These are phyloP conservation scores for Agrilus biguttatus DNA, from an alignment of 2,888 invertebrate genomes.

Conservation along the genomic window DNA sequence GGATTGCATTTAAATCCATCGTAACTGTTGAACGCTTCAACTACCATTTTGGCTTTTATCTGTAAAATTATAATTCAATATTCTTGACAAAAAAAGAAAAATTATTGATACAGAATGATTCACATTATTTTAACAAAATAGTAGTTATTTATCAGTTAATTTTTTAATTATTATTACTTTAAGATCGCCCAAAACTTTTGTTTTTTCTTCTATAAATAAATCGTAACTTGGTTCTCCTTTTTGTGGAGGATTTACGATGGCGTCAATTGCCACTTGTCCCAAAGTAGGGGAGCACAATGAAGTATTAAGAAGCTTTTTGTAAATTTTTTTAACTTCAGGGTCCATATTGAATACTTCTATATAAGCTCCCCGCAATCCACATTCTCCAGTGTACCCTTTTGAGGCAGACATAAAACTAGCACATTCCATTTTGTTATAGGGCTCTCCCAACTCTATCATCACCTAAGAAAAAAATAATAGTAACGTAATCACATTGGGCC, in stretches of 20 bases:
- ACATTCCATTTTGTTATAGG: slow-evolving; percentile 48
- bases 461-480: slow-evolving; percentile 24
- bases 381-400: slow-evolving; percentile 52
- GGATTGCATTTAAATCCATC: slow-evolving; percentile 68
- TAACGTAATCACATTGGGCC: no score
- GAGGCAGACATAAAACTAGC: slow-evolving; percentile 63
- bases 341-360: slow-evolving; percentile 55
- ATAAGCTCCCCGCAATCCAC: slow-evolving; percentile 55
- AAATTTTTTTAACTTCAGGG: slow-evolving; percentile 44
- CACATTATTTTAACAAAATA: no score
- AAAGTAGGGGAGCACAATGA: slow-evolving; percentile 56
- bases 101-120: no score
- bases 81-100: no score
- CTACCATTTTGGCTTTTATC: slow-evolving; percentile 58
- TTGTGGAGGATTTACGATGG: slow-evolving; percentile 56
- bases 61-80: not conserved
- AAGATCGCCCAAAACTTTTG: slow-evolving; percentile 32
- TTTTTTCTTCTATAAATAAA: slow-evolving; percentile 45
- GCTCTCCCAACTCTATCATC: slow-evolving; percentile 48
- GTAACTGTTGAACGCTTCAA: slow-evolving; percentile 71
- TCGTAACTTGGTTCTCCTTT: slow-evolving; percentile 57
- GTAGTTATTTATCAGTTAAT: no score
- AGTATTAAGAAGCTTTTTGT: slow-evolving; percentile 54
- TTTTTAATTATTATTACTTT: slow-evolving; percentile 3
- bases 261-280: slow-evolving; percentile 57